Percentiles rank a stretch among this genome's conserved stretches.
Evolutionary conservation across 2,888 invertebrate genomes (phyloP).

Genomic region (Apodemia zela): DNA sequence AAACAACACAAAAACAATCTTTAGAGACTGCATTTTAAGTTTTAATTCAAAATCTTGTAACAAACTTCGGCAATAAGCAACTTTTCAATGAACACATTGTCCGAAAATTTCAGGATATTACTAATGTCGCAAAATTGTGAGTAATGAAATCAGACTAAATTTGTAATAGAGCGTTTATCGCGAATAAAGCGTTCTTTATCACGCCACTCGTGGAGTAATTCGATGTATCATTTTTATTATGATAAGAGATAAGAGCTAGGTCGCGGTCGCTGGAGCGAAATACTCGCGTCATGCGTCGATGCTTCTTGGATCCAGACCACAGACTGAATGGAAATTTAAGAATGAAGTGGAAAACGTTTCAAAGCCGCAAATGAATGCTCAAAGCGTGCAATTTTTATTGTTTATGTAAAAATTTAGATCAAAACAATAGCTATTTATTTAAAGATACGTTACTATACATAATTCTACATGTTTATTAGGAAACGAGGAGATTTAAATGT

Average conservation of each 20-base stretch:
- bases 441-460: no score
- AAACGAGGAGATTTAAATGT: no score
- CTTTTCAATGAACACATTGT: slow-evolving; percentile 3
- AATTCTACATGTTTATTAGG: no score
- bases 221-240: slow-evolving; percentile 64
- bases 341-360: slow-evolving; percentile 9
- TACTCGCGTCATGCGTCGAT: slow-evolving; percentile 33
- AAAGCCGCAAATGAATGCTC: not conserved
- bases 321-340: slow-evolving; percentile 35
- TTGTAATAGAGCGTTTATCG: slow-evolving; percentile 42
- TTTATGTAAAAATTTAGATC: not conserved
- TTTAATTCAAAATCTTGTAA: slow-evolving; percentile 5
- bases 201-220: slow-evolving; percentile 59
- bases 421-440: not conserved
- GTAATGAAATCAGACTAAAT: not conserved
- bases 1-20: slow-evolving; percentile 34
- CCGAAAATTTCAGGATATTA: slow-evolving; percentile 6
- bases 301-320: slow-evolving; percentile 38
- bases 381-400: not conserved
- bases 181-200: slow-evolving; percentile 55
- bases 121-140: not conserved
- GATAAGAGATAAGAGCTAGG: slow-evolving; percentile 58
- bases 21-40: slow-evolving; percentile 40
- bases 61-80: not conserved
- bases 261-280: slow-evolving; percentile 30